Percentiles rank a stretch among this genome's conserved stretches.
Conservation (phyloP, 2,113 vertebrate genomes). For the Peromyscus maniculatus region DNA sequence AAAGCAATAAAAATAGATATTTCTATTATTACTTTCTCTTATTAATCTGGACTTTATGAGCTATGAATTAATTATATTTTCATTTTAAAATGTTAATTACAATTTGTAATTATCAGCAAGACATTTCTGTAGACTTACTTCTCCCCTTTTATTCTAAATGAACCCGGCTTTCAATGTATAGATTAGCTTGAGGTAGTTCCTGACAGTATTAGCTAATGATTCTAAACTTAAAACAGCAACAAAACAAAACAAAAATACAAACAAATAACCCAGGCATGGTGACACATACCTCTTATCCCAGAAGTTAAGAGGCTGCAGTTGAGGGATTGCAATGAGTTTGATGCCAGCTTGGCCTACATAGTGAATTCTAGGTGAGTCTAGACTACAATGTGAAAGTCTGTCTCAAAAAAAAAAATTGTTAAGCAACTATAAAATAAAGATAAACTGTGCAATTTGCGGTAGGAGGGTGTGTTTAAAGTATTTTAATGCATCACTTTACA, state of each 20-base stretch:
- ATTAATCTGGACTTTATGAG: neutral
- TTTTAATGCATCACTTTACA: neutral
- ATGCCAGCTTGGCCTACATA: no score
- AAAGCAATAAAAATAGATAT: no score
- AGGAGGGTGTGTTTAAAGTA: neutral
- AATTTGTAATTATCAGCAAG: neutral
- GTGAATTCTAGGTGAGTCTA: neutral
- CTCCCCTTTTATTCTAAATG: neutral
- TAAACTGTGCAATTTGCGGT: neutral
- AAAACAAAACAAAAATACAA: neutral
- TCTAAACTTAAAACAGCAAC: neutral
- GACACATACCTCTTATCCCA: no score
- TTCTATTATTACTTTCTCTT: neutral
- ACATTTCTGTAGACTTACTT: neutral
- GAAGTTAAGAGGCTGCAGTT: neutral
- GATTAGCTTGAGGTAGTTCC: neutral
- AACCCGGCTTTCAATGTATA: neutral
- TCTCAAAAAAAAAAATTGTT: neutral
- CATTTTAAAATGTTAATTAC: neutral
- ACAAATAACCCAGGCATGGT: neutral
- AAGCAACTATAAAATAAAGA: slow-evolving; percentile 13
- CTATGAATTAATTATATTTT: neutral
- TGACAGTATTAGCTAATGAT: neutral
- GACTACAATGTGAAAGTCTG: no score
- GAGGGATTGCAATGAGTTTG: neutral